Evolutionary conservation across 2,113 vertebrate species (phyloP), one percentile per base, ranked within the genome.

Genomic region (Pelobates fuscus): DNA sequence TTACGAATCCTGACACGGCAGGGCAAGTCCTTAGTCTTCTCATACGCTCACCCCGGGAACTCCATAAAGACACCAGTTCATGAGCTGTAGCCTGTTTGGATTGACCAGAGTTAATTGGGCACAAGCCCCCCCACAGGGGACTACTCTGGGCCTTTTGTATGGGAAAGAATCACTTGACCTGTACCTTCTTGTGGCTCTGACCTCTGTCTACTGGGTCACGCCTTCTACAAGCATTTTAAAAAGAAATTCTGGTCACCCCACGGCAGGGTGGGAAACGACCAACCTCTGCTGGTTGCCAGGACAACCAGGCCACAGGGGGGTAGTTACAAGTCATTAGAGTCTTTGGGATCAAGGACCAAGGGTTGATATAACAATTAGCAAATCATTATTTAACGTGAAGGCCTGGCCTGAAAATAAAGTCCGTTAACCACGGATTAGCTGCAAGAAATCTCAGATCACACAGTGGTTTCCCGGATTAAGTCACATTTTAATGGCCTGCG

Each of bases 61-160:
- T 2, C 61, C 77, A 70, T 27, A 25, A 1, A 67, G 24, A 68
- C 57, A 65, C 0, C 0, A 0, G 5, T 70, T 84, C 71, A n/a
- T 61, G 77, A 80, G 26, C 76, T 74, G 2, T 1, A 0, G 29
- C 68, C 43, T 82, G 81, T 85, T 84, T 82, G 82, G 78, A 78
- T 82, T 82, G 71, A 37, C 78, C 77, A 14, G 77, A 82, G 81
- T 88, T 84, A 84, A 87, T 87, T 83, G 82, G 71, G 15, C 70
- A 21, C 77, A 60, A 78, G 66, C 79, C 66, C 69, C 0, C 0
- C 0, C 57, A 57, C 66, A 67, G 17, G 8, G n/a, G 23, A 1
- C 37, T 78, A 72, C 78, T 71, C 76, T 77, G 74, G 66, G 67
- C 77, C 82, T 78, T 71, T 85, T 87, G 86, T 85, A 77, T 65